A percentile compares a stretch with the other conserved stretches of the same genome.
These are phyloP conservation scores for Beris morrisii DNA, from an alignment of 2,888 invertebrate species.

Conservation along the genomic window DNA sequence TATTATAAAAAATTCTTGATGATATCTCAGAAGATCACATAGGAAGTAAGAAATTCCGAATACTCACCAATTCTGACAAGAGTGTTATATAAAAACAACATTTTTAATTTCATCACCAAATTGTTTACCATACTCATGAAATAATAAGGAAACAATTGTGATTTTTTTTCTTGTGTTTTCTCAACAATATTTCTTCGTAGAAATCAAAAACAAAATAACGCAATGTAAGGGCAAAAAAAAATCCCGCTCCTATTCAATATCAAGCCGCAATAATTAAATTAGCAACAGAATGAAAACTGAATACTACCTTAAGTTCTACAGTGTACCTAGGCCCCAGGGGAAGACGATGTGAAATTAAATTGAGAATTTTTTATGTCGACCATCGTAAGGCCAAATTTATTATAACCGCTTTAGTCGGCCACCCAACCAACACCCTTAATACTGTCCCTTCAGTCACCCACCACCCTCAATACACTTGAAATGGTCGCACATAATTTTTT, in stretches of 20 bases:
- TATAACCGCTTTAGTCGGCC: constrained; percentile 15
- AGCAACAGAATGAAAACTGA: constrained; percentile 14
- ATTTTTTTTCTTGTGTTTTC: too few relatives aligned
- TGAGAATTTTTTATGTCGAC: constrained; percentile 38
- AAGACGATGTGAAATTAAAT: constrained; percentile 36
- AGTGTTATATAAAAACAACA: too few relatives aligned
- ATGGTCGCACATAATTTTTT: constrained; percentile 28
- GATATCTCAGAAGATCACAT: too few relatives aligned
- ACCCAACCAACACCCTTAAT: not conserved
- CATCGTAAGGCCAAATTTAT: constrained; percentile 37
- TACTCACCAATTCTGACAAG: too few relatives aligned
- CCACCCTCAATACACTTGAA: not conserved
- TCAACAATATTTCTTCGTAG: too few relatives aligned
- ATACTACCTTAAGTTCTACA: not conserved
- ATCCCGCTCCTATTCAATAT: constrained; percentile 4
- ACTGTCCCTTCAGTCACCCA: not conserved
- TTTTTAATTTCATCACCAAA: too few relatives aligned
- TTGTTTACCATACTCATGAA: too few relatives aligned
- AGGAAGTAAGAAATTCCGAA: too few relatives aligned
- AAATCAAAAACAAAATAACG: too few relatives aligned
- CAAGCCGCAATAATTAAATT: constrained; percentile 24
- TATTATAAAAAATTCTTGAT: too few relatives aligned
- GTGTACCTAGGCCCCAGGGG: not conserved
- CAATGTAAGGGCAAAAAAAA: too few relatives aligned
- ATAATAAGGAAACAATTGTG: too few relatives aligned